Conservation (phyloP, 2,113 vertebrate species). For the Elaphurus davidianus region DNA sequence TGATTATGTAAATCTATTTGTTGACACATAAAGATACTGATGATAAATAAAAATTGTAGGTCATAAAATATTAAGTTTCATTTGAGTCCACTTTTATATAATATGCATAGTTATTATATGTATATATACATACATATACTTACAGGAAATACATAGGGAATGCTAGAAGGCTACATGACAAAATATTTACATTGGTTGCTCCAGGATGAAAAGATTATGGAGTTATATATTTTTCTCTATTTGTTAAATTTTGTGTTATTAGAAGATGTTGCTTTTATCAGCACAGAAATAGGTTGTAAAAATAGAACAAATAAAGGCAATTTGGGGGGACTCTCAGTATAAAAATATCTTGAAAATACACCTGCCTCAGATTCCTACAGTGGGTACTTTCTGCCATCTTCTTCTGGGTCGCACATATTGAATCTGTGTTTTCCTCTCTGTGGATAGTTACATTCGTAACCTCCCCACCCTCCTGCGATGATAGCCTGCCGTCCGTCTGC, state of each 20-base stretch:
- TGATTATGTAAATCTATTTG: neutral
- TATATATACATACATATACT: fast-evolving
- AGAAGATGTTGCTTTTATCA: slow-evolving; percentile 10
- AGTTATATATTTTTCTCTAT: neutral
- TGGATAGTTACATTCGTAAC: neutral
- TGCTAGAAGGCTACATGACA: neutral
- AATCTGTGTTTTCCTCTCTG: neutral
- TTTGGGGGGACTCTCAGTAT: neutral
- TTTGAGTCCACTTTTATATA: neutral
- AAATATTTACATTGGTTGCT: neutral
- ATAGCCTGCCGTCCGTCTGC: slow-evolving; percentile 27
- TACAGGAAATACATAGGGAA: neutral
- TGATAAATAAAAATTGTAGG: neutral
- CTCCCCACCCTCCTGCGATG: neutral
- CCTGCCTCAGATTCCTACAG: neutral
- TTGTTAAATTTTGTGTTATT: slow-evolving; percentile 11
- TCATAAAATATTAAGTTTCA: neutral
- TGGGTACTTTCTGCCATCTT: neutral
- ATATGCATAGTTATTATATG: neutral
- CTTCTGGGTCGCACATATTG: neutral
- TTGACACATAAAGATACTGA: neutral
- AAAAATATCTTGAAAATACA: neutral
- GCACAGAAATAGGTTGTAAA: neutral
- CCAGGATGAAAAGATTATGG: neutral
- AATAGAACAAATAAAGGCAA: slow-evolving; percentile 5